Conservation (phyloP, 1,140 invertebrate genomes). For the Brachionus rubens region DNA sequence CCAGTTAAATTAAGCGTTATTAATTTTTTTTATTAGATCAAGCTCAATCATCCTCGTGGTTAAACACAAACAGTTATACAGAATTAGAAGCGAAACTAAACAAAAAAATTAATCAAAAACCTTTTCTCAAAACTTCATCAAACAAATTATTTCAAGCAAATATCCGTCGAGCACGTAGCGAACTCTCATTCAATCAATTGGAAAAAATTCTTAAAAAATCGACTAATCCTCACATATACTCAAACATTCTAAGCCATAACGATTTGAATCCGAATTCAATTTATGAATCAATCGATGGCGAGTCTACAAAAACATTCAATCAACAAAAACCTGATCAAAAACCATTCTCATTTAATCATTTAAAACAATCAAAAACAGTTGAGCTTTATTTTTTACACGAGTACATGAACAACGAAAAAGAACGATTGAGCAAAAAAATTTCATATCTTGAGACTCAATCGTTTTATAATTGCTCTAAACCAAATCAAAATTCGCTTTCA, state of each 20-base stretch:
- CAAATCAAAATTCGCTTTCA: background rate
- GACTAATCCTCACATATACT: background rate
- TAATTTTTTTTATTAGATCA: background rate
- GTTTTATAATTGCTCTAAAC: constrained; percentile 17
- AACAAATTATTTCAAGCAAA: background rate
- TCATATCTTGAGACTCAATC: background rate
- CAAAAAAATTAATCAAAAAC: background rate
- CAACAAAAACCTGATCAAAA: background rate
- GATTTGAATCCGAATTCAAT: constrained; percentile 23
- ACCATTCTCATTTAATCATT: background rate
- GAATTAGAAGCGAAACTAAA: constrained; percentile 1
- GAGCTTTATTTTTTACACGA: constrained; percentile 5
- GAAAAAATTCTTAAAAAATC: constrained; percentile 22
- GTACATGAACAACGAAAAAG: constrained; percentile 29
- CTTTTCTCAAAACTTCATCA: background rate
- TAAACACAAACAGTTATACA: constrained; percentile 15
- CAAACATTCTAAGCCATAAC: background rate
- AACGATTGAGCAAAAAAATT: constrained; percentile 16
- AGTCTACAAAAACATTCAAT: constrained; percentile 4
- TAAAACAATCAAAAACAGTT: constrained; percentile 32
- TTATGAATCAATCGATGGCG: constrained; percentile 34
- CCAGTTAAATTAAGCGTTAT: background rate
- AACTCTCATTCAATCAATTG: background rate
- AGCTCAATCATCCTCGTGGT: background rate
- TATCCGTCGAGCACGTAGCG: background rate